Evolutionary conservation across 1,140 invertebrate genomes (phyloP).

Genomic region (Dreissena polymorpha): DNA sequence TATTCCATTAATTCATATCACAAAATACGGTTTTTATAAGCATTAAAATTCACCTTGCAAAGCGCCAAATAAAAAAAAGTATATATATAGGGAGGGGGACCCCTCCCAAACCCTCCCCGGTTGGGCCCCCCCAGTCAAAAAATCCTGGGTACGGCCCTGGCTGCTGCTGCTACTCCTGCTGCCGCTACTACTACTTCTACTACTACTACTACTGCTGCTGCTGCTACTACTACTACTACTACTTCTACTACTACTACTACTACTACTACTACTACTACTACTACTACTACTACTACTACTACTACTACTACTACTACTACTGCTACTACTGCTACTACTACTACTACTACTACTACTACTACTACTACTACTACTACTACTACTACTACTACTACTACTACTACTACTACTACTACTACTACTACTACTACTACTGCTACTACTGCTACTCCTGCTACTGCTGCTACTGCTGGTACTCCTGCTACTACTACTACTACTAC

Average conservation of each 20-base stretch:
- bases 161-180: neutral
- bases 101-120: no score
- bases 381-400: conserved; percentile 47
- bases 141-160: no score
- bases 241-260: conserved; percentile 45
- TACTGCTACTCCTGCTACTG: conserved; percentile 23
- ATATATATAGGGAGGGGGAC: no score
- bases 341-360: conserved; percentile 19
- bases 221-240: conserved; percentile 28
- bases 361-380: conserved; percentile 12
- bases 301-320: conserved; percentile 35
- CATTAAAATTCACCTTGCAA: no score
- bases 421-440: conserved; percentile 34
- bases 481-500: conserved; percentile 2
- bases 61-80: no score
- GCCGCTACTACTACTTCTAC: conserved; percentile 7
- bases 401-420: conserved; percentile 36
- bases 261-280: conserved; percentile 53
- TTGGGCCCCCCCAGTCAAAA: no score
- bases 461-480: neutral
- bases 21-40: no score
- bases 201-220: conserved; percentile 7
- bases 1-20: no score
- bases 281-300: conserved; percentile 38
- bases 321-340: conserved; percentile 39